These are phyloP conservation scores for Xanthostigma xanthostigma DNA, from an alignment of 2,888 invertebrate species.

Conservation along the genomic window DNA sequence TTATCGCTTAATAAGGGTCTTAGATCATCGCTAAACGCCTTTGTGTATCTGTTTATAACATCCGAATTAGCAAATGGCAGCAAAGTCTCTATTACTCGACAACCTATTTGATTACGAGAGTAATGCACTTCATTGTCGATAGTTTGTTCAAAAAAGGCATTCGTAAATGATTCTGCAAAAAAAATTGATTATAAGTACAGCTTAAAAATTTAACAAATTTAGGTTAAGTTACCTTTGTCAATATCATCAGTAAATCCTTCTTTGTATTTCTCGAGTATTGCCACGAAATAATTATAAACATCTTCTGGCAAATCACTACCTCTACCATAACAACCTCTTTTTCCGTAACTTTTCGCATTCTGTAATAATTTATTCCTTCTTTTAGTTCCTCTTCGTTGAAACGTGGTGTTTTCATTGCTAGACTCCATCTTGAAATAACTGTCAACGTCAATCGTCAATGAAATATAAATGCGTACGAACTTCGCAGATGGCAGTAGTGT, in stretches of 20 bases:
- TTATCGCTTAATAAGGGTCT: slow-evolving; percentile 57
- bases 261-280: slow-evolving; percentile 43
- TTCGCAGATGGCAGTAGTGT: no score
- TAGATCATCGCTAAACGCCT: slow-evolving; percentile 45
- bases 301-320: slow-evolving; percentile 56
- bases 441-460: not conserved
- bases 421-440: slow-evolving; percentile 4
- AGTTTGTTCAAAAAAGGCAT: slow-evolving; percentile 62
- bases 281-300: slow-evolving; percentile 61
- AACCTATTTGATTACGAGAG: slow-evolving; percentile 67
- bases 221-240: slow-evolving; percentile 45
- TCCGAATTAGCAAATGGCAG: slow-evolving; percentile 49
- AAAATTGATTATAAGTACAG: slow-evolving; percentile 2
- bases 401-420: slow-evolving; percentile 8
- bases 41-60: slow-evolving; percentile 45
- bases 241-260: slow-evolving; percentile 47
- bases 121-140: slow-evolving; percentile 53
- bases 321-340: slow-evolving; percentile 54
- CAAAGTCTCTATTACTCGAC: slow-evolving; percentile 59
- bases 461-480: no score
- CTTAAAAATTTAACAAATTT: slow-evolving; percentile 1
- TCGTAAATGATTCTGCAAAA: slow-evolving; percentile 46
- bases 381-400: slow-evolving; percentile 34
- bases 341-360: slow-evolving; percentile 63
- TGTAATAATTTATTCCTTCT: slow-evolving; percentile 49